phyloP scores from a whole-genome alignment of 2,113 vertebrate genomes.

The Engystomops pustulosus region DNA sequence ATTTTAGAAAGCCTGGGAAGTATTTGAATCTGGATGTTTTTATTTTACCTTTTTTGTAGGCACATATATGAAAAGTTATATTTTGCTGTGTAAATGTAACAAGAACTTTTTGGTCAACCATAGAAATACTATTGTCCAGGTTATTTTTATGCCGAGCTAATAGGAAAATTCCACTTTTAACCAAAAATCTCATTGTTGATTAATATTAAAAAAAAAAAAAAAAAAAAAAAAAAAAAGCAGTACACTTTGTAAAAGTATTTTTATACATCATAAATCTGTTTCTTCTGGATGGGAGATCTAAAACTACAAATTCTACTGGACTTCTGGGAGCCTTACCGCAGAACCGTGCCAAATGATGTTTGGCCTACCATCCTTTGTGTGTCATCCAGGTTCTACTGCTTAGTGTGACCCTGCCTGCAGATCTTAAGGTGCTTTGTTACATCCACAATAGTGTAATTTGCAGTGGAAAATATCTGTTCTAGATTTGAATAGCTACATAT shows the following conservation, averaged over 20 bases:
- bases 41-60: neutral
- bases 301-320: neutral
- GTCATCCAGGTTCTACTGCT: neutral
- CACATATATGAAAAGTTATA: neutral
- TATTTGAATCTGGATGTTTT: neutral
- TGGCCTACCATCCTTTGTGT: neutral
- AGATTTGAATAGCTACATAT: too few species aligned
- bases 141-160: neutral
- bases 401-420: neutral
- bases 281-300: neutral
- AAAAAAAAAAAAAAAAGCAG: too few species aligned
- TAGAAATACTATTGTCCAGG: neutral
- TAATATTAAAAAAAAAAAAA: too few species aligned
- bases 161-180: neutral
- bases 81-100: neutral
- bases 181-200: too few species aligned
- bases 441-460: too few species aligned
- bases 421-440: too few species aligned
- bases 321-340: neutral
- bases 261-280: neutral
- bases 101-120: too few species aligned
- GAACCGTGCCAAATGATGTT: neutral
- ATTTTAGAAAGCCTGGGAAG: conserved; percentile 13
- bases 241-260: too few species aligned
- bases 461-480: too few species aligned